Base-by-base conservation (phyloP, 2,797 vertebrate genomes). In the Diplodus sargus region DNA sequence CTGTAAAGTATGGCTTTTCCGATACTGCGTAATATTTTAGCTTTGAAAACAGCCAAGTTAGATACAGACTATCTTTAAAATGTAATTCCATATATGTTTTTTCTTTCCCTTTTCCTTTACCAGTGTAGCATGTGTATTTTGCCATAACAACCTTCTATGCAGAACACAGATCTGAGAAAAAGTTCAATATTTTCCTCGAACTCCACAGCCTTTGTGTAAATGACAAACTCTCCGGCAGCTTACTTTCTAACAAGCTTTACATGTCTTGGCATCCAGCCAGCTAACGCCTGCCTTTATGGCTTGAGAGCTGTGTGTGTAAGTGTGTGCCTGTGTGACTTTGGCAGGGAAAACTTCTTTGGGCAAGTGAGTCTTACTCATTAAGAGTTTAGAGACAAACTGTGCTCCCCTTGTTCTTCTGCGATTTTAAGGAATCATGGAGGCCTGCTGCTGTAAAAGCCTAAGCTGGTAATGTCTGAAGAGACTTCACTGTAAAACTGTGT, bases 351-450 rank as follows among this genome's bases (percentile, higher is more conserved):
- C 43, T 66, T 82, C 57, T 30, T 67, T 30, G 18, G 69, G 58
- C 59, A 11, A 11, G 58, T 53, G 43, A 59, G 48, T 0, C 30
- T 78, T 11, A 16, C 70, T 84, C 62, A 53, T 80, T 69, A 4
- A 56, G 60, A 76, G 28, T 78, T 82, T 34, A 42, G 15, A 63
- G 64, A 78, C 28, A 47, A 64, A 72, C 74, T 72, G 82, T 78
- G 12, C 34, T 74, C 48, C 59, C 45, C 3, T 22, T 25, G 23
- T 49, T 81, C 70, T 74, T 43, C 28, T 18, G 70, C 25, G 14
- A 42, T 73, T 74, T 25, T 0, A 71, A 34, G 28, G 51, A 66
- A 71, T 64, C 0, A 22, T 42, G 58, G 39, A 54, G 51, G 57
- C 22, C 60, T 43, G 45, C 28, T 0, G 6, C 43, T 22, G 49